Conservation (phyloP, 1,140 invertebrate species). For the Zaprionus kolodkinae region DNA sequence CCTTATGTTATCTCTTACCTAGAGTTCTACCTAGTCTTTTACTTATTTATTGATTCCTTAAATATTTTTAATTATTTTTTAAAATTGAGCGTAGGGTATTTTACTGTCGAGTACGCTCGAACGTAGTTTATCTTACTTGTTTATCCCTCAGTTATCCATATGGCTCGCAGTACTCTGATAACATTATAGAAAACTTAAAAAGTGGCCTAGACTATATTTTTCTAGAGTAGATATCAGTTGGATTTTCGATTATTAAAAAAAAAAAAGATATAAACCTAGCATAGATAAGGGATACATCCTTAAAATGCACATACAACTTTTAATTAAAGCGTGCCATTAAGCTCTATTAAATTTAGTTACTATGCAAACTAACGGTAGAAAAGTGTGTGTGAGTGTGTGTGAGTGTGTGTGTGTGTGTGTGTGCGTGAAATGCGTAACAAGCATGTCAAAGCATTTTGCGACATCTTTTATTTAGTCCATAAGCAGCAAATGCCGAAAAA, state of each 20-base stretch:
- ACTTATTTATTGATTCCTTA: no score
- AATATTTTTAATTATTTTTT: no score
- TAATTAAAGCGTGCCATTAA: neutral
- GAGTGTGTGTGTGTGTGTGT: neutral
- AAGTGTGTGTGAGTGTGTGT: neutral
- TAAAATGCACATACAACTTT: no score
- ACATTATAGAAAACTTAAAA: neutral
- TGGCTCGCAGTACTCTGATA: neutral
- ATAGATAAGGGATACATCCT: neutral
- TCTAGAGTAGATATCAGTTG: no score
- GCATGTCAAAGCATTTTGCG: constrained; percentile 73
- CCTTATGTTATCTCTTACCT: no score
- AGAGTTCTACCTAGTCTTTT: no score
- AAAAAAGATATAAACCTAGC: neutral
- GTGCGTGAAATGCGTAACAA: constrained; percentile 50
- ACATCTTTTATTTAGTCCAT: constrained; percentile 76
- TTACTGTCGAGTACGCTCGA: no score
- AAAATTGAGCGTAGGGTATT: no score
- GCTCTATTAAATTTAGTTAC: neutral
- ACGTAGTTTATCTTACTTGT: neutral
- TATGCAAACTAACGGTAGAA: neutral
- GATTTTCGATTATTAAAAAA: no score
- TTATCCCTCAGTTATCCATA: neutral
- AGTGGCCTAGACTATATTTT: no score
- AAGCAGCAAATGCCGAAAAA: constrained; percentile 72